phyloP scores from a whole-genome alignment of 2,797 vertebrate genomes.

The Cetoscarus ocellatus region DNA sequence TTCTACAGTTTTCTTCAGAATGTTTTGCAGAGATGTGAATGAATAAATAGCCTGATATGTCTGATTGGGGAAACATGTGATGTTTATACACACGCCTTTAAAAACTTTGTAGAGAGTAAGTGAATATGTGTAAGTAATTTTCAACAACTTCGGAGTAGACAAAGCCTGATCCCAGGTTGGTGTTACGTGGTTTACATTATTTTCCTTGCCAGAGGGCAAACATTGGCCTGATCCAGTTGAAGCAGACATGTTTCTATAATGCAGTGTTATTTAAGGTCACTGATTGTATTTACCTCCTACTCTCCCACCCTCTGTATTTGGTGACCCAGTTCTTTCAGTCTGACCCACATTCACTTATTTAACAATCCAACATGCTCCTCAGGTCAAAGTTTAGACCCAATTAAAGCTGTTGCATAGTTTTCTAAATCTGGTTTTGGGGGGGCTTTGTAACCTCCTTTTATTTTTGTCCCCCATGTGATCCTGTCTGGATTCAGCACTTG shows the following conservation, averaged over 20 bases:
- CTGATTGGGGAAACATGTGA: no score
- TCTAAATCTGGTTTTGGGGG: conserved; percentile 33
- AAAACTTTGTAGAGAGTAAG: no score
- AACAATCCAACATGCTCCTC: conserved; percentile 13
- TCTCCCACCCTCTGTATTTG: conserved; percentile 1
- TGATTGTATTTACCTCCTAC: not conserved
- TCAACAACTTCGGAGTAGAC: no score
- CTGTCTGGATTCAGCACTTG: conserved; percentile 82
- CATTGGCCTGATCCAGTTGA: not conserved
- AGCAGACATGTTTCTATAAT: not conserved
- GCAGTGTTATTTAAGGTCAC: not conserved
- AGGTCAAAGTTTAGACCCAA: conserved; percentile 26
- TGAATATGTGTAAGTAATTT: no score
- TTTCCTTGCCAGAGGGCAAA: not conserved
- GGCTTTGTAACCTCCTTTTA: conserved; percentile 20
- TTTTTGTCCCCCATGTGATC: no score
- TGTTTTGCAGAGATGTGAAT: no score
- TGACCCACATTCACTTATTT: conserved; percentile 40
- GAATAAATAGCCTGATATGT: no score
- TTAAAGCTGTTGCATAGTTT: conserved; percentile 34
- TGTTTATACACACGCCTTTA: no score
- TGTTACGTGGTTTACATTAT: not conserved
- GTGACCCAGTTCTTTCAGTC: conserved; percentile 1
- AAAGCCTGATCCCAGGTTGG: no score
- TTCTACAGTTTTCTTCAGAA: no score